Conservation (phyloP, 1,140 invertebrate genomes). For the Eulimnadia texana region DNA sequence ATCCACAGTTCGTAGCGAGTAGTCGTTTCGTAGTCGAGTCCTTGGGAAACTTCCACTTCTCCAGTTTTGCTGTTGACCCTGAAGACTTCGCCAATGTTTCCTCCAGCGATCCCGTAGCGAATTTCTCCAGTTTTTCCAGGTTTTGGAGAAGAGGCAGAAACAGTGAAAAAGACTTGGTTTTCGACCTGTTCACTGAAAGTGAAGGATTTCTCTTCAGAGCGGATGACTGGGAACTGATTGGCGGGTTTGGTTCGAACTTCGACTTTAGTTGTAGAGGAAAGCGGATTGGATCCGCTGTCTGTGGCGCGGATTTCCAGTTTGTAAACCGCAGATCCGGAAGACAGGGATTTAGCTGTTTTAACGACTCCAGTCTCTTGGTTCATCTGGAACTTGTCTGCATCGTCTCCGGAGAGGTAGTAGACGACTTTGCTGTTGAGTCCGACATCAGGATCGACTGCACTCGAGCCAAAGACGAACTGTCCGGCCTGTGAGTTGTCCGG, state of each 20-base stretch:
- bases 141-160: conserved; percentile 41
- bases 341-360: conserved; percentile 31
- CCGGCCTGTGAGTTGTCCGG: conserved; percentile 57
- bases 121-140: conserved; percentile 47
- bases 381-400: conserved; percentile 58
- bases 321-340: conserved; percentile 37
- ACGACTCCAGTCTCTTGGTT: conserved; percentile 67
- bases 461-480: conserved; percentile 72
- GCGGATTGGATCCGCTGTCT: conserved; percentile 32
- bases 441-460: conserved; percentile 61
- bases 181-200: conserved; percentile 17
- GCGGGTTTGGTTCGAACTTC: conserved; percentile 37
- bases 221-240: conserved; percentile 41
- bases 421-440: conserved; percentile 60
- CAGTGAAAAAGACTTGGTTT: conserved; percentile 26
- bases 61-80: conserved; percentile 62
- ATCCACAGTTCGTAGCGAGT: conserved; percentile 81
- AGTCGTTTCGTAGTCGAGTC: conserved; percentile 76
- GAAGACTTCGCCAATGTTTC: conserved; percentile 73
- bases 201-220: conserved; percentile 39
- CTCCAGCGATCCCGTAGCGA: conserved; percentile 73
- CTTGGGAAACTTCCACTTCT: conserved; percentile 53
- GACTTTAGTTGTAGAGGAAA: conserved; percentile 33
- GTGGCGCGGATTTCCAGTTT: conserved; percentile 50
- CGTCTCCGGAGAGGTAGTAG: conserved; percentile 60